Percentiles rank a stretch among this genome's conserved stretches.
Conservation (phyloP, 2,888 invertebrate genomes). For the Lagria hirta region DNA sequence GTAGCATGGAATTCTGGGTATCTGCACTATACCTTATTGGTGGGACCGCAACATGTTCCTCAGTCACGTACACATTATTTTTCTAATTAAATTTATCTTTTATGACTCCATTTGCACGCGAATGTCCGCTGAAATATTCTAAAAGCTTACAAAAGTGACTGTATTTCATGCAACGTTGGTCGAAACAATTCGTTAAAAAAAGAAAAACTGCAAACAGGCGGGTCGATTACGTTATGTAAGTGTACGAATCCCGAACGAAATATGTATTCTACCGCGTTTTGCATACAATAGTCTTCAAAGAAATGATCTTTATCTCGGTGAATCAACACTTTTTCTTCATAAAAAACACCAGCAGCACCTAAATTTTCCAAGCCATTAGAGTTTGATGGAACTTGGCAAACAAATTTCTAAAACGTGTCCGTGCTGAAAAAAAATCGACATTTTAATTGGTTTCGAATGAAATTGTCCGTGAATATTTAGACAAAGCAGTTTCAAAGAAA, state of each 20-base stretch:
- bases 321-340: slow-evolving; percentile 45
- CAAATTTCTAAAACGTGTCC: slow-evolving; percentile 12
- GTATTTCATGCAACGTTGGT: slow-evolving; percentile 15
- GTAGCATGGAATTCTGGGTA: slow-evolving; percentile 15
- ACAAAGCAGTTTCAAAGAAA: slow-evolving; percentile 15
- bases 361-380: slow-evolving; percentile 14
- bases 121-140: slow-evolving; percentile 27
- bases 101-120: slow-evolving; percentile 38
- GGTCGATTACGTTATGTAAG: slow-evolving; percentile 22
- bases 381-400: slow-evolving; percentile 9
- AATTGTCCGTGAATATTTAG: slow-evolving; percentile 12
- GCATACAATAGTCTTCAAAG: slow-evolving; percentile 49
- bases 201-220: slow-evolving; percentile 6
- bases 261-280: slow-evolving; percentile 47
- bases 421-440: slow-evolving; percentile 3
- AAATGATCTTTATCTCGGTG: slow-evolving; percentile 45
- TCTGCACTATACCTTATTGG: slow-evolving; percentile 18
- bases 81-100: slow-evolving; percentile 41
- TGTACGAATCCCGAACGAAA: slow-evolving; percentile 37
- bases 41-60: slow-evolving; percentile 33
- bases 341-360: slow-evolving; percentile 16
- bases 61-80: slow-evolving; percentile 37
- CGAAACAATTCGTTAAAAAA: slow-evolving; percentile 17
- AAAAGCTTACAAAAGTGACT: slow-evolving; percentile 13
- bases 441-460: slow-evolving; percentile 14